Evolutionary conservation across 1,140 invertebrate species (phyloP).

Genomic region (Sitodiplosis mosellana): DNA sequence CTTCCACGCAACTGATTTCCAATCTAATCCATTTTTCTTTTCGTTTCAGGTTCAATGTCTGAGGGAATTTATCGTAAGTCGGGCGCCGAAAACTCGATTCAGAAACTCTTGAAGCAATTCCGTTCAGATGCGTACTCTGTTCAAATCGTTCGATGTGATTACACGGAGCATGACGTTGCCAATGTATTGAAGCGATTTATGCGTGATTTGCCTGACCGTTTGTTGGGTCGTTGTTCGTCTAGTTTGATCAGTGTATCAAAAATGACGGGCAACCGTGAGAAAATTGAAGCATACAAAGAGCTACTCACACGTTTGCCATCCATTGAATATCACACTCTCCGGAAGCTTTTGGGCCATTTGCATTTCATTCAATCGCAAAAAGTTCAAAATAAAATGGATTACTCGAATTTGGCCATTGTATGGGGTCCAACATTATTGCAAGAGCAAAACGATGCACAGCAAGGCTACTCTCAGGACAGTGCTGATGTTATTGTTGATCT

Average conservation of each 20-base stretch:
- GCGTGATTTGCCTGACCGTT: conserved; percentile 52
- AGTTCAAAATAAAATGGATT: conserved; percentile 56
- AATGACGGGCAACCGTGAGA: conserved; percentile 28
- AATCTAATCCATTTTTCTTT: conserved; percentile 3
- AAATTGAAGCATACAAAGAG: conserved; percentile 37
- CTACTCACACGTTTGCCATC: conserved; percentile 42
- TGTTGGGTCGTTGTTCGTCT: conserved; percentile 33
- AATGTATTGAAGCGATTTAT: conserved; percentile 70
- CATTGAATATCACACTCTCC: conserved; percentile 52
- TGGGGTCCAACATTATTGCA: conserved; percentile 72
- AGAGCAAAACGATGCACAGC: conserved; percentile 30
- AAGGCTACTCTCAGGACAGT: conserved; percentile 37
- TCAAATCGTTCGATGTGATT: conserved; percentile 50
- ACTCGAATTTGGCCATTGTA: conserved; percentile 61
- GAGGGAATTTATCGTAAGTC: conserved; percentile 73
- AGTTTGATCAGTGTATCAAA: conserved; percentile 28
- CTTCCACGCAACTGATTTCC: conserved; percentile 1
- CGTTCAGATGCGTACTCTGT: conserved; percentile 65
- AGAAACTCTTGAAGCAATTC: conserved; percentile 52
- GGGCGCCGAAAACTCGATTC: conserved; percentile 56
- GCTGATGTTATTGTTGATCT: conserved; percentile 48
- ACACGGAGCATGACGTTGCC: conserved; percentile 71
- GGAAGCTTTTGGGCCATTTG: conserved; percentile 58
- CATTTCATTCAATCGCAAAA: conserved; percentile 56
- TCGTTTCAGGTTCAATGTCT: conserved; percentile 47